Percentiles rank a stretch among this genome's conserved stretches.
These are phyloP conservation scores for Romanogobio albipinnatus DNA, from an alignment of 2,113 vertebrate genomes.

Conservation along the genomic window DNA sequence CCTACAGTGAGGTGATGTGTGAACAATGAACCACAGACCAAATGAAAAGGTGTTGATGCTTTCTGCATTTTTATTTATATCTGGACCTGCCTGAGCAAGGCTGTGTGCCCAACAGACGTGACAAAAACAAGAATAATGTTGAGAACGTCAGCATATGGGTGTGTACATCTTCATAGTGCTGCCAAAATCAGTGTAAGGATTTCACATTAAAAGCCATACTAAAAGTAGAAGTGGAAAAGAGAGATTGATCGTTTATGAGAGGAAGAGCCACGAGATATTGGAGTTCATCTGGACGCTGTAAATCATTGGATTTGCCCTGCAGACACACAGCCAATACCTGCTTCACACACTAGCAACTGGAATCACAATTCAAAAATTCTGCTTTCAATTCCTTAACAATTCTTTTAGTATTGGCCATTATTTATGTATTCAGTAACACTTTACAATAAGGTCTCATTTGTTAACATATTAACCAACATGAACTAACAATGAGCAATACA, in stretches of 20 bases:
- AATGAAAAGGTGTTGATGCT: slow-evolving; percentile 21
- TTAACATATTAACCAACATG: too few relatives aligned
- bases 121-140: neutral
- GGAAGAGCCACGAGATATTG: slow-evolving; percentile 11
- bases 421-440: too few relatives aligned
- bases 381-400: too few relatives aligned
- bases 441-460: too few relatives aligned
- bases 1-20: neutral
- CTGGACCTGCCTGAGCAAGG: slow-evolving; percentile 7
- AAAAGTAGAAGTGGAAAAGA: neutral
- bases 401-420: too few relatives aligned
- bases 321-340: slow-evolving; percentile 18
- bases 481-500: too few relatives aligned
- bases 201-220: neutral
- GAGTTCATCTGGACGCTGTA: slow-evolving; percentile 31
- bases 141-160: neutral
- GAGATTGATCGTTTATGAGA: neutral
- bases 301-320: slow-evolving; percentile 45
- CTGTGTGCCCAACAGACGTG: neutral
- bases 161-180: neutral
- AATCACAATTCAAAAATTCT: neutral
- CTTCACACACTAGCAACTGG: neutral
- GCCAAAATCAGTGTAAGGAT: slow-evolving; percentile 1
- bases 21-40: slow-evolving; percentile 9
- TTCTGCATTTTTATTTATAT: slow-evolving; percentile 26